Evolutionary conservation across 2,797 vertebrate species (phyloP).

Genomic region (Oreochromis mossambicus): DNA sequence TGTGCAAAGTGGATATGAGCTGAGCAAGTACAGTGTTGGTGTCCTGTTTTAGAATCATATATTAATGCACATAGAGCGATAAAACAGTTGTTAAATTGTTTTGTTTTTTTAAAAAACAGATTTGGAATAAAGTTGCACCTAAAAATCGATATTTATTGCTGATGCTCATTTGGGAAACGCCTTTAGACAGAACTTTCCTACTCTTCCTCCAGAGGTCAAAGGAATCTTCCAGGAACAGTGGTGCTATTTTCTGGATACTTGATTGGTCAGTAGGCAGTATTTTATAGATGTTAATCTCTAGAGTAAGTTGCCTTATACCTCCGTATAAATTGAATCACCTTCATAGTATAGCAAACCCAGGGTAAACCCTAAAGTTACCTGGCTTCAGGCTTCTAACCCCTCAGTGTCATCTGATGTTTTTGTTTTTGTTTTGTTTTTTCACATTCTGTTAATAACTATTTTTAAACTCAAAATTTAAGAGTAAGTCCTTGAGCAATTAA

Average conservation of each 20-base stretch:
- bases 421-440: not conserved
- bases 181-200: not conserved
- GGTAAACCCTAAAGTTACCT: not conserved
- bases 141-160: accelerated
- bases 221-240: not conserved
- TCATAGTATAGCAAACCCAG: not conserved
- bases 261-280: not conserved
- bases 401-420: not conserved
- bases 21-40: not conserved
- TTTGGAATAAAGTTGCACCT: not conserved
- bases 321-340: not conserved
- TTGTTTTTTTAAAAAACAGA: not conserved
- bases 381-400: not conserved
- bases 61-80: not conserved
- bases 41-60: not conserved
- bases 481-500: not conserved
- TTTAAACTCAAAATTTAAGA: not conserved
- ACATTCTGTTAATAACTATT: not conserved
- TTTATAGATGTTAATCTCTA: not conserved
- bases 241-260: not conserved
- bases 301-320: not conserved
- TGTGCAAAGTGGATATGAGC: not conserved
- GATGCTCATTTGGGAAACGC: accelerated
- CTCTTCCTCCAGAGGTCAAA: not conserved
- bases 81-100: not conserved